A percentile compares a stretch with the other conserved stretches of the same genome.
These are phyloP conservation scores for Lasioglossum albipes DNA, from an alignment of 1,140 invertebrate genomes.

Conservation along the genomic window DNA sequence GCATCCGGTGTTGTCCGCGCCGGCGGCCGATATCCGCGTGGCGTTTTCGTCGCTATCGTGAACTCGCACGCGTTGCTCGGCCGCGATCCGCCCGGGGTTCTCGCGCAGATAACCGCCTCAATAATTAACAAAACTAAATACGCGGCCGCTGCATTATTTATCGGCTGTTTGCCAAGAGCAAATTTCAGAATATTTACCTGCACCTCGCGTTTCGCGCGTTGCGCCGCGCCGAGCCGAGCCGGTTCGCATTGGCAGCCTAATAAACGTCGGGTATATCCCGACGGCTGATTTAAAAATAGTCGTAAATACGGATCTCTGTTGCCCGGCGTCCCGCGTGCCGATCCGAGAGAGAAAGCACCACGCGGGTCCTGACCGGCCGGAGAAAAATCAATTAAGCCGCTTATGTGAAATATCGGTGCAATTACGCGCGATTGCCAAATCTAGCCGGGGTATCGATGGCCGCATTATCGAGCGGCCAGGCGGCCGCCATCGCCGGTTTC, in stretches of 20 bases:
- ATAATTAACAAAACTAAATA: slow-evolving; percentile 60
- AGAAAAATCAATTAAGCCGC: slow-evolving; percentile 73
- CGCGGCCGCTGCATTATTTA: slow-evolving; percentile 55
- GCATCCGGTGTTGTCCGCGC: not conserved
- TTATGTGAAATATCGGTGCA: slow-evolving; percentile 71
- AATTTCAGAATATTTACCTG: slow-evolving; percentile 62
- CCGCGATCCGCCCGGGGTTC: not conserved
- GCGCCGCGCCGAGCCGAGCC: slow-evolving; percentile 57
- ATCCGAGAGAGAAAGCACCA: not conserved
- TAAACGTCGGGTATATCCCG: slow-evolving; percentile 64
- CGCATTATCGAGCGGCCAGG: slow-evolving; percentile 61
- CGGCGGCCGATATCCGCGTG: not conserved
- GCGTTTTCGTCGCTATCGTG: not conserved
- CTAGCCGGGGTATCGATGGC: slow-evolving; percentile 64
- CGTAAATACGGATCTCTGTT: slow-evolving; percentile 54
- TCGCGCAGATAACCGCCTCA: slow-evolving; percentile 37
- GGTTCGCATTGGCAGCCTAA: slow-evolving; percentile 57
- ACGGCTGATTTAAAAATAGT: slow-evolving; percentile 69
- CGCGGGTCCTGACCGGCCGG: not conserved
- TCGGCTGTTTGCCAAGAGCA: slow-evolving; percentile 47
- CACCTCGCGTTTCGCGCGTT: slow-evolving; percentile 1
- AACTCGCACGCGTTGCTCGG: not conserved
- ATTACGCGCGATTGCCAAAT: slow-evolving; percentile 71
- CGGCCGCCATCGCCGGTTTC: slow-evolving; percentile 36
- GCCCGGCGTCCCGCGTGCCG: not conserved